Percentiles rank a stretch among this genome's conserved stretches.
phyloP scores from a whole-genome alignment of 2,797 vertebrate species.

The Telmatherina bonti region DNA sequence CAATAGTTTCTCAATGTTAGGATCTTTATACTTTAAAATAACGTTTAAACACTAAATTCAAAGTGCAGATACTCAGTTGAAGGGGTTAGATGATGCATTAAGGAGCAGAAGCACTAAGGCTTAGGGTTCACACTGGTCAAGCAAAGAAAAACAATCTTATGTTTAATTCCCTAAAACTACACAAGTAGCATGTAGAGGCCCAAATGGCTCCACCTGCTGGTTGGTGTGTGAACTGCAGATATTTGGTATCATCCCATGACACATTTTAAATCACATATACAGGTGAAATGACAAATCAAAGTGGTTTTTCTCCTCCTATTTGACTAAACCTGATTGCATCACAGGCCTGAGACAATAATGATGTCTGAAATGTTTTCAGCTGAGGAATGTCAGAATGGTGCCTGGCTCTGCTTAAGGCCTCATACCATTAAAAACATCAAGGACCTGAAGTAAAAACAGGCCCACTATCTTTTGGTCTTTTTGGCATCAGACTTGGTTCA shows the following conservation, averaged over 20 bases:
- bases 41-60: conserved; percentile 42
- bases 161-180: conserved; percentile 1
- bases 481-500: conserved; percentile 22
- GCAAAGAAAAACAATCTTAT: conserved; percentile 4
- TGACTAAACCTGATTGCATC: conserved; percentile 30
- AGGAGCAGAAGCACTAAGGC: conserved; percentile 6
- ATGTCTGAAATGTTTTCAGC: neutral
- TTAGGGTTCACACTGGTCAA: conserved; percentile 36
- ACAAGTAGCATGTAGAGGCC: neutral
- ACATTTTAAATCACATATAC: conserved; percentile 11
- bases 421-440: conserved; percentile 46
- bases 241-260: conserved; percentile 1
- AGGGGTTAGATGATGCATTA: conserved; percentile 1
- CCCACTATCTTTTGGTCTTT: neutral
- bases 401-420: conserved; percentile 69
- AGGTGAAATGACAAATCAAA: conserved; percentile 11
- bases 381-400: conserved; percentile 29
- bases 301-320: conserved; percentile 25
- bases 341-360: conserved; percentile 27
- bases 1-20: conserved; percentile 44
- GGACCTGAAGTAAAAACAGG: conserved; percentile 41
- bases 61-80: conserved; percentile 64
- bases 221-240: conserved; percentile 23
- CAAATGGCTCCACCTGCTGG: conserved; percentile 32
- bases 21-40: conserved; percentile 51